Evolutionary conservation across 2,888 invertebrate species (phyloP).

Genomic region (Ellobium chinense): DNA sequence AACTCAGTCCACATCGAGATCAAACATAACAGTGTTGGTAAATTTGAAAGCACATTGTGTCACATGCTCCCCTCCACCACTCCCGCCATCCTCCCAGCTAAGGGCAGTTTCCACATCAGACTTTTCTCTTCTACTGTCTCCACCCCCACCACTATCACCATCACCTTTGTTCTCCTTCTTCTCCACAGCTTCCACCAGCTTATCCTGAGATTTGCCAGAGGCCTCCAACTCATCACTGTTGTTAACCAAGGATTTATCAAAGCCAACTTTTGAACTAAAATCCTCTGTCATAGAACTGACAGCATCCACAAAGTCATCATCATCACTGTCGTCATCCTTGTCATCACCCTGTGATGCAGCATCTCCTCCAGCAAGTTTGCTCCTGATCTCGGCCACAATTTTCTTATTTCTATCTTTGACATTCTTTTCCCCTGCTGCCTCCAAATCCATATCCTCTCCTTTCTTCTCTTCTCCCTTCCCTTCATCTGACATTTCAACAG

Average conservation of each 20-base stretch:
- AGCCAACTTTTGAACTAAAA: constrained; percentile 5
- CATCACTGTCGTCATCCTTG: constrained; percentile 36
- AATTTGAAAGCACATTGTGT: constrained; percentile 75
- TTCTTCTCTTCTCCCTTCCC: not conserved
- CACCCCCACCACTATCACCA: not conserved
- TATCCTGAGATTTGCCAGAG: not conserved
- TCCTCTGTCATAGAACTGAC: constrained; percentile 36
- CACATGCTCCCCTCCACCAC: constrained; percentile 60
- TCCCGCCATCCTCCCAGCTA: constrained; percentile 59
- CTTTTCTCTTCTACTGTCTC: not conserved
- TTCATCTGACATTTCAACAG: not conserved
- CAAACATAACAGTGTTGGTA: constrained; percentile 74
- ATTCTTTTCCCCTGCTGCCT: not conserved
- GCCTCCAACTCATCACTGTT: not conserved
- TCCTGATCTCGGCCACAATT: constrained; percentile 35
- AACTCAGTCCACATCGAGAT: constrained; percentile 71
- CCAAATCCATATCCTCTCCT: too few species aligned
- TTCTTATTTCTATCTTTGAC: constrained; percentile 20
- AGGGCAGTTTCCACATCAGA: constrained; percentile 59
- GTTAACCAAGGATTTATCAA: not conserved
- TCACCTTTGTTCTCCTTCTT: not conserved
- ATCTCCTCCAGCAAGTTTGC: constrained; percentile 22
- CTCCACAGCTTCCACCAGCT: not conserved
- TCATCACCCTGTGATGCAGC: not conserved
- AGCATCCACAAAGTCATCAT: constrained; percentile 42